Evolutionary conservation across 2,888 invertebrate species (phyloP).

Genomic region (Ichneumon xanthorius): DNA sequence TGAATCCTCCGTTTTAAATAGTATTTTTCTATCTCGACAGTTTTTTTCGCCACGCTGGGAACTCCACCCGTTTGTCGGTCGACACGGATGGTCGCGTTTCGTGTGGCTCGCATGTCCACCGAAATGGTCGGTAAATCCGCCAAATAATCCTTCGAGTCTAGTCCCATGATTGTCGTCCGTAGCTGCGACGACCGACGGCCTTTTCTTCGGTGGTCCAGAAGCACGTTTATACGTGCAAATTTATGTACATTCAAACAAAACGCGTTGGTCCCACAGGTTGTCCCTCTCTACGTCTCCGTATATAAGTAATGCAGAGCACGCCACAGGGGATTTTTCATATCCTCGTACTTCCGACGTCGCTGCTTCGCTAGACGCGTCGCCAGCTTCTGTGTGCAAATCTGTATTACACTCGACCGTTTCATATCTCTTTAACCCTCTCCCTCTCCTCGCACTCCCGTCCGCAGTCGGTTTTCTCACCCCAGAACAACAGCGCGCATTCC

Average conservation of each 20-base stretch:
- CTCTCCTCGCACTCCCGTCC: not conserved
- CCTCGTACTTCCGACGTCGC: not conserved
- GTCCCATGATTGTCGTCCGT: constrained; percentile 57
- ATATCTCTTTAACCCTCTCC: constrained; percentile 55
- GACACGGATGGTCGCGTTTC: too few relatives aligned
- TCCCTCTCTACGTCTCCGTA: not conserved
- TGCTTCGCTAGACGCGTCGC: constrained; percentile 1
- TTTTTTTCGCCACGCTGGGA: constrained; percentile 19
- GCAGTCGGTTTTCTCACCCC: not conserved
- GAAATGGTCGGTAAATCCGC: not conserved
- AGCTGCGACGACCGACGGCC: not conserved
- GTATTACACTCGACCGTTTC: constrained; percentile 55
- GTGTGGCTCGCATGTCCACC: not conserved
- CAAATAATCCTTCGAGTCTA: constrained; percentile 50
- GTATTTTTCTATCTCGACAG: not conserved
- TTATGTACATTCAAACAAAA: constrained; percentile 39
- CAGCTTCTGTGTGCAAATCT: constrained; percentile 26
- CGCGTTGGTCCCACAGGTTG: constrained; percentile 36
- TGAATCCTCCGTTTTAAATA: constrained; percentile 22
- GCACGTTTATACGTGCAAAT: constrained; percentile 14
- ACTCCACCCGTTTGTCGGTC: too few relatives aligned
- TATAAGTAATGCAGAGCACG: constrained; percentile 18
- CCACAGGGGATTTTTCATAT: constrained; percentile 42
- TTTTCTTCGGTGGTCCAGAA: constrained; percentile 17
- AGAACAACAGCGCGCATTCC: constrained; percentile 44